Percentiles rank a stretch among this genome's conserved stretches.
phyloP scores from a whole-genome alignment of 2,113 vertebrate species.

The Rhinolophus sinicus region DNA sequence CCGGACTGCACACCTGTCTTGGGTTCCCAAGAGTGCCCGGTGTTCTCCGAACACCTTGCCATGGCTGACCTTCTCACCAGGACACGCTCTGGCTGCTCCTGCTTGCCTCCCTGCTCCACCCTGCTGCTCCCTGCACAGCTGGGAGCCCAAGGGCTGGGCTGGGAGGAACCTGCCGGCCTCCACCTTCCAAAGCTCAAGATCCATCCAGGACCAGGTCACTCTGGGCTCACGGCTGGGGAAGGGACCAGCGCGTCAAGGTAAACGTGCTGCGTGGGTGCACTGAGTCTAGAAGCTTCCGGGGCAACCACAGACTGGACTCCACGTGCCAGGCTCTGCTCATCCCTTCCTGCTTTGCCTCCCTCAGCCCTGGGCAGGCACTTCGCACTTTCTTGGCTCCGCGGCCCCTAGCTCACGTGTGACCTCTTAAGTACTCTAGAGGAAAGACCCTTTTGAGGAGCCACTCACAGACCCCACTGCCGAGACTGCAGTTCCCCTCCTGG shows the following conservation, averaged over 20 bases:
- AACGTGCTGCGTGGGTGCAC: fast-evolving
- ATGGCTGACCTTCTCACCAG: not conserved
- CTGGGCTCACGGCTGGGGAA: fast-evolving
- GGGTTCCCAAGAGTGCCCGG: fast-evolving
- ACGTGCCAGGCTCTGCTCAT: fast-evolving
- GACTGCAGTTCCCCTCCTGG: fast-evolving
- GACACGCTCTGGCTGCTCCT: not conserved
- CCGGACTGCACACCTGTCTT: fast-evolving
- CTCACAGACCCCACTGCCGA: fast-evolving
- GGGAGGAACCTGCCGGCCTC: too few relatives aligned
- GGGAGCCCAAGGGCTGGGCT: fast-evolving
- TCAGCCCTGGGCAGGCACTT: not conserved
- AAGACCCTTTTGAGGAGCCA: not conserved
- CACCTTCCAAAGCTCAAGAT: fast-evolving
- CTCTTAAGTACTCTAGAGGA: not conserved
- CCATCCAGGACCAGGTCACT: fast-evolving
- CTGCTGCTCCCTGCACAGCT: fast-evolving
- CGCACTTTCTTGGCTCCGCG: fast-evolving
- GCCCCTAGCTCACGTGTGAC: fast-evolving
- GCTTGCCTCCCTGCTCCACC: fast-evolving
- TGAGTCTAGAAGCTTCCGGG: fast-evolving
- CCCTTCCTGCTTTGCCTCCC: not conserved
- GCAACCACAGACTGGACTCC: fast-evolving
- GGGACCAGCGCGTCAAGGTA: fast-evolving
- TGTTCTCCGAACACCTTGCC: not conserved